phyloP scores from a whole-genome alignment of 2,888 invertebrate species.

The Lochmaea crataegi region DNA sequence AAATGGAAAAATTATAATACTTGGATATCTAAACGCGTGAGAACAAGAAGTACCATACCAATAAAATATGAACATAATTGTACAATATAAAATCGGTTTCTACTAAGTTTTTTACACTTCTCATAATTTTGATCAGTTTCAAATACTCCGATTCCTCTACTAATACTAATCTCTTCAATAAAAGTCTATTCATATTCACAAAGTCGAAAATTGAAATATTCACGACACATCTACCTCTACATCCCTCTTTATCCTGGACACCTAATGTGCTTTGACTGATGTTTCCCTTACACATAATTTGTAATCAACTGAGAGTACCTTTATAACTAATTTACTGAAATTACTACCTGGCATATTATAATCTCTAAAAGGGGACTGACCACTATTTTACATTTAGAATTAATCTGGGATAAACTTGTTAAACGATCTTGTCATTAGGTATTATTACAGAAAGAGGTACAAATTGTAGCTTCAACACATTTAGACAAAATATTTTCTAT shows the following conservation, averaged over 20 bases:
- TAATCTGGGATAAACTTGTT: not conserved
- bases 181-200: not conserved
- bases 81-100: too few species aligned
- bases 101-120: too few species aligned
- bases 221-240: conserved; percentile 9
- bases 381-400: not conserved
- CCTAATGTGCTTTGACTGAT: conserved; percentile 28
- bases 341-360: not conserved
- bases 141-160: too few species aligned
- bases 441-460: not conserved
- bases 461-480: too few species aligned
- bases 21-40: too few species aligned
- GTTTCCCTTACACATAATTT: conserved; percentile 23
- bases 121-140: too few species aligned
- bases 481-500: too few species aligned
- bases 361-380: not conserved
- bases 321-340: conserved; percentile 17
- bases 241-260: conserved; percentile 30
- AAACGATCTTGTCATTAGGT: not conserved
- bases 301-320: conserved; percentile 19
- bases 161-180: too few species aligned
- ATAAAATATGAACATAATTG: too few species aligned
- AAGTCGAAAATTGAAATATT: conserved; percentile 4
- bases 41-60: too few species aligned
- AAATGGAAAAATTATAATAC: too few species aligned